phyloP scores from a whole-genome alignment of 2,888 invertebrate species.

The Drosophila paramelanica region DNA sequence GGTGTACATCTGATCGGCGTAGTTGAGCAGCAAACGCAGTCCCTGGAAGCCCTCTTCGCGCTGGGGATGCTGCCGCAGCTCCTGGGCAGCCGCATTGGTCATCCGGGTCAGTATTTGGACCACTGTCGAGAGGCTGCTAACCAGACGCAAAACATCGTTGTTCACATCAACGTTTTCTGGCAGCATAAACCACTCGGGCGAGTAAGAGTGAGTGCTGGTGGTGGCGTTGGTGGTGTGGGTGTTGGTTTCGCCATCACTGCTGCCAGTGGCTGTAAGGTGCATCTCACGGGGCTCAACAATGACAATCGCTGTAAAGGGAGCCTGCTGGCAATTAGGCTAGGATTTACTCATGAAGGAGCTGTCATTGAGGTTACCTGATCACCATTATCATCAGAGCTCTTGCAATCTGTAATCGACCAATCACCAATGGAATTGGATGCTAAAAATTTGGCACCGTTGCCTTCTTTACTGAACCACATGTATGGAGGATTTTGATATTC shows the following conservation, averaged over 20 bases:
- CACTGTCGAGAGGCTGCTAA: slow-evolving; percentile 40
- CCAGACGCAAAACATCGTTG: slow-evolving; percentile 37
- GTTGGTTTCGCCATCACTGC: neutral
- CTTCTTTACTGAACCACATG: slow-evolving; percentile 35
- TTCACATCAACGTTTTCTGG: slow-evolving; percentile 28
- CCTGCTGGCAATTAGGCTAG: slow-evolving; percentile 9
- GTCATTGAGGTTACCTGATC: slow-evolving; percentile 22
- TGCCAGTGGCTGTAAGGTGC: neutral
- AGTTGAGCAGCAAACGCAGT: slow-evolving; percentile 34
- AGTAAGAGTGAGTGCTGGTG: neutral
- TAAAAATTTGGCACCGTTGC: neutral
- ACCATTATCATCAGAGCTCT: neutral
- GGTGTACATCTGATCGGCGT: slow-evolving; percentile 54
- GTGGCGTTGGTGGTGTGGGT: neutral
- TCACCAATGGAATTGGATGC: slow-evolving; percentile 18
- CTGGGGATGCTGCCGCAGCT: slow-evolving; percentile 45
- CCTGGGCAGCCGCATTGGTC: slow-evolving; percentile 44
- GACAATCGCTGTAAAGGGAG: slow-evolving; percentile 25
- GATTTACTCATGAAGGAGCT: neutral
- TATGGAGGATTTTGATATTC: slow-evolving; percentile 39
- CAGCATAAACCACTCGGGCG: slow-evolving; percentile 30
- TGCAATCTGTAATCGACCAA: neutral
- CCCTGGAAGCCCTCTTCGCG: slow-evolving; percentile 43
- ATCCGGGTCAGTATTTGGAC: slow-evolving; percentile 51
- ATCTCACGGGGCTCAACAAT: slow-evolving; percentile 43